A percentile compares a stretch with the other conserved stretches of the same genome.
Conservation (phyloP, 2,797 vertebrate species). For the Dryobates pubescens region DNA sequence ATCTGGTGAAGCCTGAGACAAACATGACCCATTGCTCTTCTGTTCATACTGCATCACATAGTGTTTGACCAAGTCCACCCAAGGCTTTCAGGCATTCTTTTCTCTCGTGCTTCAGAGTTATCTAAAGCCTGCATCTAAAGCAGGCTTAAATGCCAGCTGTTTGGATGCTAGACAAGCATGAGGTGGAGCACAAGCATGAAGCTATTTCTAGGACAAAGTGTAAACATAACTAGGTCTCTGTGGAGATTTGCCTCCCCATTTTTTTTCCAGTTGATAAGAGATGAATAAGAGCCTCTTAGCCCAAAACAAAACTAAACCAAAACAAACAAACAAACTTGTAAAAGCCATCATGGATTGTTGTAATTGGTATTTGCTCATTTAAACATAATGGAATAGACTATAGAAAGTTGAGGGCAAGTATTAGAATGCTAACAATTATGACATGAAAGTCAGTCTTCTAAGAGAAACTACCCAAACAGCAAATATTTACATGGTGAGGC, state of each 20-base stretch:
- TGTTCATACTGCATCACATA: fast-evolving
- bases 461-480: background rate
- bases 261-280: background rate
- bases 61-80: background rate
- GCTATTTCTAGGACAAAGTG: background rate
- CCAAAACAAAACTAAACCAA: background rate
- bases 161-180: background rate
- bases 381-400: background rate
- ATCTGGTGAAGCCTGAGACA: background rate
- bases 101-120: background rate
- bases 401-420: background rate
- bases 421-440: background rate
- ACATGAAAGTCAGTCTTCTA: background rate
- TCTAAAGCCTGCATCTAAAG: background rate
- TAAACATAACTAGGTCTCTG: background rate
- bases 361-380: background rate
- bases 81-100: background rate
- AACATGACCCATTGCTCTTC: background rate
- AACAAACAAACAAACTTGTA: background rate
- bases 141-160: background rate
- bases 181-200: background rate
- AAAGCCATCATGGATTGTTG: background rate
- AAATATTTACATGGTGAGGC: background rate
- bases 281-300: background rate
- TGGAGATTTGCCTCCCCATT: background rate